Percentiles rank a stretch among this genome's conserved stretches.
Evolutionary conservation across 2,797 vertebrate genomes (phyloP).

Genomic region (Garrulus glandarius): DNA sequence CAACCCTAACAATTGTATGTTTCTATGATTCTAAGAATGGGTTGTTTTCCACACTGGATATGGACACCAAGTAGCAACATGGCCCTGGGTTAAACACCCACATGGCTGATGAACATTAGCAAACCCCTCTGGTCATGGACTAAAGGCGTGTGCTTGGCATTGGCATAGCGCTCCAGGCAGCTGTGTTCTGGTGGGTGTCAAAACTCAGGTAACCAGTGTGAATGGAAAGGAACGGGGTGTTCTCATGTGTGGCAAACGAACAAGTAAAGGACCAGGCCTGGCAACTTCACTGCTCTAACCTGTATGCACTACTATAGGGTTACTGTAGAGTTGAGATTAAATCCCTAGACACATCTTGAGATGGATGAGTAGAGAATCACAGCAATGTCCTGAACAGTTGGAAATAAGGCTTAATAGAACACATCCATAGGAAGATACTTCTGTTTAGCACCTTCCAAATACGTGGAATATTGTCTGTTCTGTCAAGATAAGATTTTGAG

Average conservation of each 20-base stretch:
- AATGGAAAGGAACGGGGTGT: fast-evolving
- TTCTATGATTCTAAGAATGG: neutral
- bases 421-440: neutral
- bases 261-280: fast-evolving
- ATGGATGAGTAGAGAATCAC: neutral
- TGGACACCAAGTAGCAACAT: neutral
- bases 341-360: neutral
- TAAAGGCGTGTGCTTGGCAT: neutral
- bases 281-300: neutral
- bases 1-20: neutral
- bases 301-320: neutral
- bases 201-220: too few species aligned
- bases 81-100: fast-evolving
- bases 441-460: neutral
- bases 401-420: neutral
- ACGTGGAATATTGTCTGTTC: neutral
- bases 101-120: neutral
- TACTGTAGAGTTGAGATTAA: neutral
- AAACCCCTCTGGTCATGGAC: neutral
- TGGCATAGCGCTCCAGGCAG: fast-evolving
- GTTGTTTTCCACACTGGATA: neutral
- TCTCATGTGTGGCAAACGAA: fast-evolving
- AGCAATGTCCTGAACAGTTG: fast-evolving
- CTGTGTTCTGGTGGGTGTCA: neutral
- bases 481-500: neutral